A percentile compares a stretch with the other conserved stretches of the same genome.
Conservation (phyloP, 2,888 invertebrate species). For the Alentia gelatinosa region DNA sequence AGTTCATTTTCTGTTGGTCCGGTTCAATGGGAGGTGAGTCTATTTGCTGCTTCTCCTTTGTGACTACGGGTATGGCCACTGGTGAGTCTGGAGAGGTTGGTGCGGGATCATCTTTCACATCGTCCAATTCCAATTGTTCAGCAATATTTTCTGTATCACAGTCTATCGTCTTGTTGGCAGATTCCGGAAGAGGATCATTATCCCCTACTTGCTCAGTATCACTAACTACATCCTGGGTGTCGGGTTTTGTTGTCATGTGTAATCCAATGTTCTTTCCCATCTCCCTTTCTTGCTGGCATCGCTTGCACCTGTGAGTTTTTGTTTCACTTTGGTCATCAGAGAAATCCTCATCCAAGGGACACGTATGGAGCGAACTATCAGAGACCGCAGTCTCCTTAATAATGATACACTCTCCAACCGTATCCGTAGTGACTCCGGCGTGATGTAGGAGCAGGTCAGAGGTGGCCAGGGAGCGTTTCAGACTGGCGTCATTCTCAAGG, state of each 20-base stretch:
- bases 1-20: no score
- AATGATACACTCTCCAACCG: neutral
- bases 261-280: neutral
- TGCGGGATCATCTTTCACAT: no score
- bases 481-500: neutral
- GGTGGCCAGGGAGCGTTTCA: conserved; percentile 27
- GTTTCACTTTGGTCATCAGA: neutral
- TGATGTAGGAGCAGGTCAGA: conserved; percentile 18
- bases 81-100: no score
- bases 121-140: no score
- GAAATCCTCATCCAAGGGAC: neutral
- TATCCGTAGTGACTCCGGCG: neutral
- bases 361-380: conserved; percentile 21
- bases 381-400: conserved; percentile 25
- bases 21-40: no score
- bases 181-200: no score
- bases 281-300: conserved; percentile 16
- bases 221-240: no score
- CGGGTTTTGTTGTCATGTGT: neutral
- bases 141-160: neutral
- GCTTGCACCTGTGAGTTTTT: neutral
- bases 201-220: no score
- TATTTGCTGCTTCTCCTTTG: neutral
- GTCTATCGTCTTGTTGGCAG: neutral
- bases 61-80: neutral